Conservation (phyloP, 2,888 invertebrate species). For the Cecidostiba fungosa region DNA sequence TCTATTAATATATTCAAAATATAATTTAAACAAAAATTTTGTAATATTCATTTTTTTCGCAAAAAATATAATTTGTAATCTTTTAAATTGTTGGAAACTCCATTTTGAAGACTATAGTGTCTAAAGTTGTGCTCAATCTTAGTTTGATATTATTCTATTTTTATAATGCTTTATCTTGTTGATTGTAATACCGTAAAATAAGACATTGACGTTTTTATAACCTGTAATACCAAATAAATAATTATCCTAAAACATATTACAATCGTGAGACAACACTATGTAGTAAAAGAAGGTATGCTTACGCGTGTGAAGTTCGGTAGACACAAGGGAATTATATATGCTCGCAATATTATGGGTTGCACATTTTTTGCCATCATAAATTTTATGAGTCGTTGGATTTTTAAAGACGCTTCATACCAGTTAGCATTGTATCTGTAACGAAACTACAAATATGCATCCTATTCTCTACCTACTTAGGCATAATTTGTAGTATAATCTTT, state of each 20-base stretch:
- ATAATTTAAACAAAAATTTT: too few relatives aligned
- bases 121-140: neutral
- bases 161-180: slow-evolving; percentile 14
- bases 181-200: slow-evolving; percentile 52
- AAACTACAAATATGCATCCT: neutral
- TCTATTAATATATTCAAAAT: too few relatives aligned
- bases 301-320: slow-evolving; percentile 38
- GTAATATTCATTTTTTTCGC: too few relatives aligned
- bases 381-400: slow-evolving; percentile 16
- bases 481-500: neutral
- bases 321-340: slow-evolving; percentile 18
- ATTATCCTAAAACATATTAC: neutral
- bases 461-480: neutral
- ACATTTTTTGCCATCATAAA: slow-evolving; percentile 52
- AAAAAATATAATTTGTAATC: too few relatives aligned
- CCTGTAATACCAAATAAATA: slow-evolving; percentile 33
- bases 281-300: neutral
- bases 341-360: slow-evolving; percentile 42
- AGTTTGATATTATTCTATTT: neutral
- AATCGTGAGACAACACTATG: too few relatives aligned
- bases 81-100: too few relatives aligned
- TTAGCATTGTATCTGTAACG: slow-evolving; percentile 41
- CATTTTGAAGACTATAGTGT: too few relatives aligned
- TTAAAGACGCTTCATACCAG: slow-evolving; percentile 49
- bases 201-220: slow-evolving; percentile 54